These are phyloP conservation scores for Cyanoramphus novaezelandiae DNA, from an alignment of 2,113 vertebrate genomes.

Conservation along the genomic window DNA sequence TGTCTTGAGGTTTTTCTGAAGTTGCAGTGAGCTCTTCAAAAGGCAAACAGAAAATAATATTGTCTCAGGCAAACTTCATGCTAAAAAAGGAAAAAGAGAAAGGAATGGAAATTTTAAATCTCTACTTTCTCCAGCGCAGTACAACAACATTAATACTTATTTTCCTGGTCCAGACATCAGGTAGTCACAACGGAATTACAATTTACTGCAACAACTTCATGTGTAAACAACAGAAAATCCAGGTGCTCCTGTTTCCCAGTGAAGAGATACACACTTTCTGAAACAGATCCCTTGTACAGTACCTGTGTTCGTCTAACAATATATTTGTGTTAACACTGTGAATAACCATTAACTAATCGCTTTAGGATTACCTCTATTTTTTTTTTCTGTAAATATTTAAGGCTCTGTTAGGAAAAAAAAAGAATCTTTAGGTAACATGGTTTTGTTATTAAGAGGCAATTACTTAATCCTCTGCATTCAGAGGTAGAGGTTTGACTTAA, in stretches of 20 bases:
- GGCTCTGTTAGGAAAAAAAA: neutral
- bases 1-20: conserved; percentile 32
- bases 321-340: neutral
- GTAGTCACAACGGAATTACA: neutral
- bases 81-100: neutral
- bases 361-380: neutral
- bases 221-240: neutral
- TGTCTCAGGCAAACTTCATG: neutral
- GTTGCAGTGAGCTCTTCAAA: neutral
- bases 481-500: neutral
- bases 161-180: neutral
- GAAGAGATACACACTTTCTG: neutral
- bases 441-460: neutral
- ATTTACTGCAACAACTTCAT: neutral
- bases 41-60: neutral
- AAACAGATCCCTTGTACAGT: neutral
- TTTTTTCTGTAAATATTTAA: neutral
- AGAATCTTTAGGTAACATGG: neutral
- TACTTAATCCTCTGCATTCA: neutral
- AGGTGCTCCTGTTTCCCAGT: neutral
- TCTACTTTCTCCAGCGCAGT: neutral
- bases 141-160: neutral
- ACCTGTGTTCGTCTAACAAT: neutral
- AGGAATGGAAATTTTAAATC: neutral
- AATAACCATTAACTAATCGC: neutral